phyloP scores from a whole-genome alignment of 2,797 vertebrate species.

The Sebastes paucispinis region DNA sequence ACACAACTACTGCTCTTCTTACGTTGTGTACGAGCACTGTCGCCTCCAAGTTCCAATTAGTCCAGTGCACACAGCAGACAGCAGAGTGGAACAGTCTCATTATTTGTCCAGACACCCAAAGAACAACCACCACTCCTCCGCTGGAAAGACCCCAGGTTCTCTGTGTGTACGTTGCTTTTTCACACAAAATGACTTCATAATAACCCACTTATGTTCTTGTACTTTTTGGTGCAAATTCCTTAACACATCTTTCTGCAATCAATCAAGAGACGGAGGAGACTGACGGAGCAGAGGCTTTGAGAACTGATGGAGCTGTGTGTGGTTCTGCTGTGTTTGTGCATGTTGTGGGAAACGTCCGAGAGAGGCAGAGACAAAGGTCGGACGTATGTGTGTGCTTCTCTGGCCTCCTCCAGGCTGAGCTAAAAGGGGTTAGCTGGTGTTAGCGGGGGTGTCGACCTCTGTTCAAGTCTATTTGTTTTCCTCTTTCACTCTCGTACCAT shows the following conservation, averaged over 20 bases:
- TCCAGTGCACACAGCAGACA: background rate
- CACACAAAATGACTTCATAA: background rate
- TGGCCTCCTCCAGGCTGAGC: slow-evolving; percentile 4
- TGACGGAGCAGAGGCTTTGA: background rate
- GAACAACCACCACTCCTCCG: background rate
- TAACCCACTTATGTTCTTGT: background rate
- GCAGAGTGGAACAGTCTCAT: background rate
- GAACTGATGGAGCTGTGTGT: slow-evolving; percentile 19
- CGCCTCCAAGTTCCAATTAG: background rate
- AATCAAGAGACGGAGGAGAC: background rate
- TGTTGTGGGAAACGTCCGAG: background rate
- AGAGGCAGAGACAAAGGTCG: slow-evolving; percentile 8
- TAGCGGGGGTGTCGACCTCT: background rate
- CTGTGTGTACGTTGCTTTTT: background rate
- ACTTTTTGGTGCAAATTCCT: background rate
- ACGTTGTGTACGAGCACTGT: background rate
- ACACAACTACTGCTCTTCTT: background rate
- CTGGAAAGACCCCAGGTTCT: background rate
- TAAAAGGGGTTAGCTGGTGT: slow-evolving; percentile 33
- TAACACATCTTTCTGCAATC: background rate
- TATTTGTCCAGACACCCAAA: background rate
- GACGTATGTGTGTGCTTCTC: background rate
- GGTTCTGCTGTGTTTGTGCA: background rate
- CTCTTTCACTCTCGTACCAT: background rate
- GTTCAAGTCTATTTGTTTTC: slow-evolving; percentile 7